Evolutionary conservation across 1,140 invertebrate species (phyloP), one percentile per base, ranked within the genome.

Genomic region (Pseudobourletiella spinata): DNA sequence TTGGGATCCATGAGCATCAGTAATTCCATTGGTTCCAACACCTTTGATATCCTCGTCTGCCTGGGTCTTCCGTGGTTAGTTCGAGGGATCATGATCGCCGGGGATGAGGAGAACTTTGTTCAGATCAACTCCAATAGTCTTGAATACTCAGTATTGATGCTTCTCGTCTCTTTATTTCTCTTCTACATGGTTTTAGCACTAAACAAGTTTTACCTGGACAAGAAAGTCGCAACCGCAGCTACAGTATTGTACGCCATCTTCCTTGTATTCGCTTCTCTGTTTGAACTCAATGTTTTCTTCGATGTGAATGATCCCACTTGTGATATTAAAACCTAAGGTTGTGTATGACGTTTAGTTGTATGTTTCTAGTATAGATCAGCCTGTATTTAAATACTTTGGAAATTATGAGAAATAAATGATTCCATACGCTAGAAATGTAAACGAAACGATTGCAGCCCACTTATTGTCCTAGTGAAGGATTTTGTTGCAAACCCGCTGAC

Each of bases 1-100:
- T 82, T 88, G 70, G 87, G 83, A 18, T 83, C 85, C 29, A 91
- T 92, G 80, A 88, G 87, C 0, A 85, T 93, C 44, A 89, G 87
- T 6, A 91, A 91, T 68, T 85, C 87, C 0, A 72, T 92, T 6
- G 89, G 89, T 0, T 87, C 87, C 0, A 92, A 91, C 68, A 89
- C 88, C 0, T 76, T 93, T 70, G 88, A 90, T 59, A 89, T 91
- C 56, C 72, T 91, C 0, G 77, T 91, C 16, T 90, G 88, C n/a
- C 75, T 92, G 15, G 65, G 65, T 2, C 70, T 91, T 15, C 89
- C 89, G 0, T 93, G 89, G 89, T 80, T 88, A 3, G 84, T 91
- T 46, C 87, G 84, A 68, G 84, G 83, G 2, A 72, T 86, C 46
- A 76, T 82, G 43, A 74, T 80, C 15, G 74, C 78, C 1, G 73